Conservation (phyloP, 2,797 vertebrate species). For the Phylloscopus collybita region DNA sequence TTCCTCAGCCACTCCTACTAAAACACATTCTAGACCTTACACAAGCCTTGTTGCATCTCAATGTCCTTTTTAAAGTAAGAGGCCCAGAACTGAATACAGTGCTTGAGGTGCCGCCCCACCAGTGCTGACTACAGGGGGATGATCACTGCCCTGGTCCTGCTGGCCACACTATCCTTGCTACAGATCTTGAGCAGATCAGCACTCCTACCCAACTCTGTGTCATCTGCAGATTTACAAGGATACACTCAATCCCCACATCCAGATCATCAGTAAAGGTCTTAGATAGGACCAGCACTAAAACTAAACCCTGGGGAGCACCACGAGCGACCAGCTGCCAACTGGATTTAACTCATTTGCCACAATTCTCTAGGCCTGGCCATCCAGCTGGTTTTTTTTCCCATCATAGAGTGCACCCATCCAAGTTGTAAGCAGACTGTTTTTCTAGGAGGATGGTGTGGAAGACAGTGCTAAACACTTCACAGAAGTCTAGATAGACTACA, state of each 20-base stretch:
- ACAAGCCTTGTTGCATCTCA: not conserved
- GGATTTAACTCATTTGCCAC: not conserved
- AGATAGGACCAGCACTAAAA: not conserved
- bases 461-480: not conserved
- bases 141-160: not conserved
- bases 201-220: not conserved
- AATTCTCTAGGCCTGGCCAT: not conserved
- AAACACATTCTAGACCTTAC: not conserved
- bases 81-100: not conserved
- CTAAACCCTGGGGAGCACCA: not conserved
- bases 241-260: not conserved
- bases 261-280: not conserved
- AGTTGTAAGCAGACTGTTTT: not conserved
- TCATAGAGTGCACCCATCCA: not conserved
- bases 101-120: not conserved
- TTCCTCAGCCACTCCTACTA: not conserved
- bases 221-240: not conserved
- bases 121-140: not conserved
- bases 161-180: not conserved
- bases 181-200: not conserved
- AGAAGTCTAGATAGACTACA: not conserved
- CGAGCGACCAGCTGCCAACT: rapidly evolving
- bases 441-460: not conserved
- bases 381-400: not conserved
- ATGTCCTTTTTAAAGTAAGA: not conserved